Percentiles rank a stretch among this genome's conserved stretches.
phyloP scores from a whole-genome alignment of 2,113 vertebrate species.

The Corapipo altera region DNA sequence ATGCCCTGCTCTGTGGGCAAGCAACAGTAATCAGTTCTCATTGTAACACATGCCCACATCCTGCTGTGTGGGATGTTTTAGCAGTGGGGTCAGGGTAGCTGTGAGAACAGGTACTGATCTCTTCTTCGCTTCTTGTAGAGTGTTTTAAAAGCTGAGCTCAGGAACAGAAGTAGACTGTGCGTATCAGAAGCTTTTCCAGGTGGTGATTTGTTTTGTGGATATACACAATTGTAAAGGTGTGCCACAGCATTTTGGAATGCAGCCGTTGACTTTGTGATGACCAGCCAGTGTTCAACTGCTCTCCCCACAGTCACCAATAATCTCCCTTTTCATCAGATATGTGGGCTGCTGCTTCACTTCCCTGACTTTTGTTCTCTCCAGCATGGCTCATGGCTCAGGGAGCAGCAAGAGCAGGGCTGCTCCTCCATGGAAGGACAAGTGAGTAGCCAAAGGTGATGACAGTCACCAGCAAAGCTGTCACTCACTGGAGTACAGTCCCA shows the following conservation, averaged over 20 bases:
- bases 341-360: background rate
- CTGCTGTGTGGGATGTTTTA: background rate
- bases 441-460: background rate
- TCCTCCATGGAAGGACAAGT: background rate
- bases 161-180: background rate
- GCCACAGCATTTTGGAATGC: background rate
- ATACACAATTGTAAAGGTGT: background rate
- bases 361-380: background rate
- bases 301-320: accelerated
- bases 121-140: background rate
- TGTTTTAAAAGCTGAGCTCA: background rate
- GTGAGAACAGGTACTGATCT: background rate
- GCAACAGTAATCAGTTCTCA: background rate
- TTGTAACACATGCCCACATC: background rate
- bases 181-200: background rate
- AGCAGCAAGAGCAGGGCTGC: background rate
- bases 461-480: background rate
- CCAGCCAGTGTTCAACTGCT: background rate
- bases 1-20: background rate
- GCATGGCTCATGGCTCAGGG: background rate
- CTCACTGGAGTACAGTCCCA: background rate
- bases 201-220: background rate
- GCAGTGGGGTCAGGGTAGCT: background rate
- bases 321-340: background rate
- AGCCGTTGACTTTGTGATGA: background rate